Conservation (phyloP, 2,113 vertebrate genomes). For the Mus musculus region DNA sequence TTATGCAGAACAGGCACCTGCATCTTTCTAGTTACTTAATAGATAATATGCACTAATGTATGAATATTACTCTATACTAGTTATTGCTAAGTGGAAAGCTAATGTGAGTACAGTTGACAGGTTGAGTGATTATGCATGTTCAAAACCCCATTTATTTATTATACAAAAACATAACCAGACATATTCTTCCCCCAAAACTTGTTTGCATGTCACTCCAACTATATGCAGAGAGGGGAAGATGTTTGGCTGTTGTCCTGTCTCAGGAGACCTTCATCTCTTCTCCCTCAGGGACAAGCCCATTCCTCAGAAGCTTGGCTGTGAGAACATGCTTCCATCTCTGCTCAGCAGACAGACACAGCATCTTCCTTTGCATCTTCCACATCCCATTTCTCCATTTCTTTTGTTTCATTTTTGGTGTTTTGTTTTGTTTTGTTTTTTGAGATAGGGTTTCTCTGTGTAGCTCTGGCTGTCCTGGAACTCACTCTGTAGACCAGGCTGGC, state of each 20-base stretch:
- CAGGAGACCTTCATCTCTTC: background rate
- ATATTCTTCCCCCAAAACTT: background rate
- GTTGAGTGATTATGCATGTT: background rate
- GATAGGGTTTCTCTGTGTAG: too few species aligned
- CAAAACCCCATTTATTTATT: background rate
- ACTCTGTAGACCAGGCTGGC: too few species aligned
- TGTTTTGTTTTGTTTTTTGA: too few species aligned
- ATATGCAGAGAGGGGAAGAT: background rate
- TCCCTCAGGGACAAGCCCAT: background rate
- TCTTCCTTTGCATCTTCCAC: background rate
- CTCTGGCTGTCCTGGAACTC: too few species aligned
- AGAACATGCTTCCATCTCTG: too few species aligned
- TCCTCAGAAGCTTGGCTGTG: too few species aligned
- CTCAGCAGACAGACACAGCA: background rate
- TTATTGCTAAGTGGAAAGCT: constrained; percentile 24
- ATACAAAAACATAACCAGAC: background rate
- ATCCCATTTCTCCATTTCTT: too few species aligned
- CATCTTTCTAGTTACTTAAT: background rate
- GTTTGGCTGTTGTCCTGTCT: background rate
- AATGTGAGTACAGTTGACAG: background rate
- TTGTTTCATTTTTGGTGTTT: too few species aligned
- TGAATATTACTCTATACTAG: background rate
- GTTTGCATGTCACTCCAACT: background rate
- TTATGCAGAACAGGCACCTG: background rate
- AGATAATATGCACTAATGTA: background rate